Conservation (phyloP, 2,797 vertebrate species). For the Myotis pilosus region DNA sequence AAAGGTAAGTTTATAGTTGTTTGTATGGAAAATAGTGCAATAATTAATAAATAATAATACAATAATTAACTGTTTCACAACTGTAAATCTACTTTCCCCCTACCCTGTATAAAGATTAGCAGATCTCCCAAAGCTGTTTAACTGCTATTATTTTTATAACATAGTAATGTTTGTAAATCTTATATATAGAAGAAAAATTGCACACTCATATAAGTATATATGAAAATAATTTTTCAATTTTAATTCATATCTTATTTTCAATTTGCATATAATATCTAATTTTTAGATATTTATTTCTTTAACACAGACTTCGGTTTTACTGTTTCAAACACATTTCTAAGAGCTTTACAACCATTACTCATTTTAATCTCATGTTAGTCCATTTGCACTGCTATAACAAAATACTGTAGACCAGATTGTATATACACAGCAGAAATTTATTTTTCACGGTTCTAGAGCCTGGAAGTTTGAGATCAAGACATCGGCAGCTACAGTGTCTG, state of each 20-base stretch:
- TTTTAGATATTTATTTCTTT: not conserved
- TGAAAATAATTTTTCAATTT: not conserved
- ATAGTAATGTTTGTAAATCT: not conserved
- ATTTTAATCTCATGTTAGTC: not conserved
- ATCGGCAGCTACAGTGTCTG: not conserved
- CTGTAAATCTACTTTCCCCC: not conserved
- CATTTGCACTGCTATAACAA: not conserved
- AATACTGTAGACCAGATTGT: not conserved
- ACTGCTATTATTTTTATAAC: not conserved
- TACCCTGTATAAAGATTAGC: not conserved
- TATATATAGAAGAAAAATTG: not conserved
- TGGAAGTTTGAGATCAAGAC: not conserved
- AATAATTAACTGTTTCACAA: not conserved
- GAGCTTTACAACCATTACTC: not conserved
- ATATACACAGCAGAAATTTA: not conserved
- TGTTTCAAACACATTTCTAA: not conserved
- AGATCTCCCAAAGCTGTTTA: not conserved
- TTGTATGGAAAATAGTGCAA: not conserved
- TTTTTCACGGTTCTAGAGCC: not conserved
- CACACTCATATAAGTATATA: not conserved
- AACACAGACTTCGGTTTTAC: not conserved
- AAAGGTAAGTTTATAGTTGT: not conserved
- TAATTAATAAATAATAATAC: too few species aligned
- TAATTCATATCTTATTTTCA: not conserved
- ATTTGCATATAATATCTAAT: not conserved